Conservation (phyloP, 1,140 invertebrate genomes). For the Lepidotrigona ventralis region DNA sequence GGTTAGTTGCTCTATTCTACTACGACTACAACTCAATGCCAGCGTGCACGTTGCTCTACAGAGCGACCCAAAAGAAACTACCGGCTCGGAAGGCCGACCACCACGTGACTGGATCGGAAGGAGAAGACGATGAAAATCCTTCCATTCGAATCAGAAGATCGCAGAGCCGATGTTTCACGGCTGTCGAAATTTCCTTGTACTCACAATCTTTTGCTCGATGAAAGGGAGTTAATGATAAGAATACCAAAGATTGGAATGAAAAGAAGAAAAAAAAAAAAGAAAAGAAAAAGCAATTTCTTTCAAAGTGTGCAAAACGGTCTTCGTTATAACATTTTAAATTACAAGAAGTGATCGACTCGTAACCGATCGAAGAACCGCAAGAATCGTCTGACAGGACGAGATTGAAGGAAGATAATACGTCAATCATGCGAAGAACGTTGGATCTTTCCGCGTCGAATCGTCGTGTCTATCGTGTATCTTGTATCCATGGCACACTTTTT, state of each 20-base stretch:
- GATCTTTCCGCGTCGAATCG: conserved; percentile 29
- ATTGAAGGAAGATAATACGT: neutral
- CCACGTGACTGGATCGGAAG: neutral
- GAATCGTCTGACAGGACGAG: neutral
- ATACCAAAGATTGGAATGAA: neutral
- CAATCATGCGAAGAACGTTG: neutral
- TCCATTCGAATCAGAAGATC: too few species aligned
- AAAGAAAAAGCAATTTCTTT: neutral
- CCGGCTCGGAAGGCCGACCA: neutral
- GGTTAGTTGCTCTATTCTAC: conserved; percentile 68
- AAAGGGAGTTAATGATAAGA: neutral
- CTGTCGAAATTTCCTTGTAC: neutral
- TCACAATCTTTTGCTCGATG: neutral
- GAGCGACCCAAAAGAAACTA: conserved; percentile 58
- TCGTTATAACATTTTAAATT: neutral
- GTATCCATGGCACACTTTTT: conserved; percentile 24
- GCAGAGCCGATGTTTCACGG: neutral
- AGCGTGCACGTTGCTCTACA: conserved; percentile 60
- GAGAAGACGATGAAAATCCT: neutral
- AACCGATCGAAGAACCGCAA: too few species aligned
- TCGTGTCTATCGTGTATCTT: neutral
- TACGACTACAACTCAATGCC: conserved; percentile 68
- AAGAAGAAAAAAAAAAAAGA: neutral
- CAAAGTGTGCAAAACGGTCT: neutral
- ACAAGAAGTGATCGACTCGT: neutral